Conservation (phyloP, 2,797 vertebrate genomes). For the Agapornis canus region DNA sequence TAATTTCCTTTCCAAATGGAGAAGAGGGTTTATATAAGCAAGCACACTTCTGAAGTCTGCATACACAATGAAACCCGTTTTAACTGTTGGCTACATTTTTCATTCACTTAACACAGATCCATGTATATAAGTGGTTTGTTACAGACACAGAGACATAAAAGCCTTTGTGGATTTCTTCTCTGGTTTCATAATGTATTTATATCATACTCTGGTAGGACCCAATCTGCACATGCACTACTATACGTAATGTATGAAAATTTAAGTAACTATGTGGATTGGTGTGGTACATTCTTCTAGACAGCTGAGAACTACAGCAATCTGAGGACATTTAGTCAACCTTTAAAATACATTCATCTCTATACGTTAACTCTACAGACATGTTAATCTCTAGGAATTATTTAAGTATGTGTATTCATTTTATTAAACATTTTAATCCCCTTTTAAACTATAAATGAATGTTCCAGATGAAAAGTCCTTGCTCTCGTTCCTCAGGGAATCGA, state of each 20-base stretch:
- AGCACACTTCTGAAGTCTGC: neutral
- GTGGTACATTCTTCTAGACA: neutral
- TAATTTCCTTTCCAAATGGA: neutral
- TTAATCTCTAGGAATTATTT: neutral
- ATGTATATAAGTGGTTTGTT: neutral
- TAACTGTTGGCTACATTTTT: neutral
- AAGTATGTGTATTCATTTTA: neutral
- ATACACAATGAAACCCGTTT: neutral
- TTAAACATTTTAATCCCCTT: neutral
- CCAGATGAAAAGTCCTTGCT: neutral
- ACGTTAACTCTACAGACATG: neutral
- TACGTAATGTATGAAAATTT: neutral
- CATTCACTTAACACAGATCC: neutral
- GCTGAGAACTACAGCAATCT: constrained; percentile 1
- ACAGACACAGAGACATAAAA: neutral
- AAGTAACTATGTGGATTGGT: neutral
- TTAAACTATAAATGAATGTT: neutral
- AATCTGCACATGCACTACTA: neutral
- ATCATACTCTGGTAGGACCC: neutral
- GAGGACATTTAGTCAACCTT: neutral
- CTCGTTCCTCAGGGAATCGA: neutral
- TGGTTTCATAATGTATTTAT: neutral
- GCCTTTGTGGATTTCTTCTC: neutral
- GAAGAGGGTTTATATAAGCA: neutral
- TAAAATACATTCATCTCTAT: neutral